Percentiles rank a stretch among this genome's conserved stretches.
These are phyloP conservation scores for Myrmecophaga tridactyla DNA, from an alignment of 2,113 vertebrate genomes.

Conservation along the genomic window DNA sequence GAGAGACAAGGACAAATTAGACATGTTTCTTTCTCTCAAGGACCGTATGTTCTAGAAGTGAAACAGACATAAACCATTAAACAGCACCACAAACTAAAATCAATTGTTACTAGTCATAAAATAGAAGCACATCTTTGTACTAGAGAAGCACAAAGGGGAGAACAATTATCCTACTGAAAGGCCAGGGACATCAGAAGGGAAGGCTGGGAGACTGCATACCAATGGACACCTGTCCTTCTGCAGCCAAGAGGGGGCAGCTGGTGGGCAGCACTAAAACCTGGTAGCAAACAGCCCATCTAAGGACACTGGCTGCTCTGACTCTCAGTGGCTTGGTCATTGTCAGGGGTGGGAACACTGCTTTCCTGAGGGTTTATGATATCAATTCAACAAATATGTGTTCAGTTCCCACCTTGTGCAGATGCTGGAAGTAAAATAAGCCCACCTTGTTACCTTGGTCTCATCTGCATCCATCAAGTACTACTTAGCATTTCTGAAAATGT, in stretches of 20 bases:
- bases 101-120: background rate
- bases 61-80: background rate
- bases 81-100: background rate
- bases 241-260: background rate
- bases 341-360: background rate
- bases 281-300: background rate
- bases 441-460: background rate
- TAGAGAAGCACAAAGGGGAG: background rate
- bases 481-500: background rate
- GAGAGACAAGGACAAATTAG: background rate
- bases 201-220: background rate
- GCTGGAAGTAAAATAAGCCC: background rate
- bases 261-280: background rate
- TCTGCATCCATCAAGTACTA: no score
- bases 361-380: background rate
- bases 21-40: background rate
- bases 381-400: background rate
- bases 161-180: background rate
- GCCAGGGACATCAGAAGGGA: background rate
- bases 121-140: fast-evolving
- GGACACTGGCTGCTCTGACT: background rate
- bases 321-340: background rate
- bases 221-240: background rate
- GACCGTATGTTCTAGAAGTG: background rate
- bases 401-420: background rate